Percentiles rank a stretch among this genome's conserved stretches.
Conservation (phyloP, 2,113 vertebrate genomes). For the Leptobrachium ailaonicum region DNA sequence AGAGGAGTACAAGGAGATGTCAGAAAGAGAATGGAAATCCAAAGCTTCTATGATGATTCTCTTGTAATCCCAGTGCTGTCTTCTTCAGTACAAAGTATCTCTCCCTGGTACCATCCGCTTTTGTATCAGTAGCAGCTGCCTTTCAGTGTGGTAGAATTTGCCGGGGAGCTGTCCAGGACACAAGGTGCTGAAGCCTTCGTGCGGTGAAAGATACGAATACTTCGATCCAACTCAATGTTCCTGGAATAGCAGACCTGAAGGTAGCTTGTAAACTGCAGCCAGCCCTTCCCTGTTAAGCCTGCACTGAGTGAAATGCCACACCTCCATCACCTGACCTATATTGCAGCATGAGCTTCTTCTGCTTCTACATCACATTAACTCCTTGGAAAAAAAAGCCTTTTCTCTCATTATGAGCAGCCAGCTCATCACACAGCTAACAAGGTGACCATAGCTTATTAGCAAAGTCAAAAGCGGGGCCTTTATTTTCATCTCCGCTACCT, state of each 20-base stretch:
- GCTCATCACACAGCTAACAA: slow-evolving; percentile 5
- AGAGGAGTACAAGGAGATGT: not conserved
- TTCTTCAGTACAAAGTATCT: not conserved
- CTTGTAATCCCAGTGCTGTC: not conserved
- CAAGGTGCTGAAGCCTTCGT: slow-evolving; percentile 1
- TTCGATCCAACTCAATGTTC: slow-evolving; percentile 11
- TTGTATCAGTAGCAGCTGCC: not conserved
- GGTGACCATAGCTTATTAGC: not conserved
- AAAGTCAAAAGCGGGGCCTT: not conserved
- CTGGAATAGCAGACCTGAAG: slow-evolving; percentile 15
- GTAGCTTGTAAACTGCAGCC: slow-evolving; percentile 29
- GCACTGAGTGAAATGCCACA: slow-evolving; percentile 21
- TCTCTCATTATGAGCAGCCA: slow-evolving; percentile 18
- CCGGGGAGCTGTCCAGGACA: slow-evolving; percentile 33
- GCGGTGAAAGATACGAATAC: not conserved
- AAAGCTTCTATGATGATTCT: not conserved
- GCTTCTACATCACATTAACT: slow-evolving; percentile 42
- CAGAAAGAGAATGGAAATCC: slow-evolving; percentile 5
- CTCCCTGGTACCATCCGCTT: slow-evolving; percentile 2
- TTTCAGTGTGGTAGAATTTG: not conserved
- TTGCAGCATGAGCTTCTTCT: slow-evolving; percentile 37
- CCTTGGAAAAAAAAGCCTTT: slow-evolving; percentile 16
- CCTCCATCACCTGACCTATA: slow-evolving; percentile 50
- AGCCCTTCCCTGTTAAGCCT: slow-evolving; percentile 28
- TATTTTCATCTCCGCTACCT: too few relatives aligned